These are phyloP conservation scores for Notamacropus eugenii DNA, from an alignment of 2,797 vertebrate species.

Conservation along the genomic window DNA sequence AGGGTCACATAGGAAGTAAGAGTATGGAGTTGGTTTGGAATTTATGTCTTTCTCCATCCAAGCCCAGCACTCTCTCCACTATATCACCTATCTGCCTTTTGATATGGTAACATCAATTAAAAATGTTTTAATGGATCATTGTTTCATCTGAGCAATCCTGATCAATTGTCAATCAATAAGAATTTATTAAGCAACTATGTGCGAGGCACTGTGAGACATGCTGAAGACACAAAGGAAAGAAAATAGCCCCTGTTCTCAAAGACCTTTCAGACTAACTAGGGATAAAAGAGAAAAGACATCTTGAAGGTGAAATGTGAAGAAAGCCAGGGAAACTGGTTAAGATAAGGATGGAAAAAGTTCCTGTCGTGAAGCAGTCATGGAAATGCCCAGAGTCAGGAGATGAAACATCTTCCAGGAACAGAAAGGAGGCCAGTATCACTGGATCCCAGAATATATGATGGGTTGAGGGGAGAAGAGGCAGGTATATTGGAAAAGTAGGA, in stretches of 20 bases:
- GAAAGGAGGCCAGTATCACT: not conserved
- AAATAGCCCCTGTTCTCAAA: not conserved
- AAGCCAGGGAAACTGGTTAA: not conserved
- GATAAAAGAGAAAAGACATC: not conserved
- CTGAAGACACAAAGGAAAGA: not conserved
- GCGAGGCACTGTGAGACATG: not conserved
- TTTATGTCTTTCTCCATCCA: not conserved
- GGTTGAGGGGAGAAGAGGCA: not conserved
- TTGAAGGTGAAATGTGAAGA: not conserved
- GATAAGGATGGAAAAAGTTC: not conserved
- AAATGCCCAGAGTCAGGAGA: not conserved
- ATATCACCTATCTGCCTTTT: not conserved
- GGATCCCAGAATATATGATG: not conserved
- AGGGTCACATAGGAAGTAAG: not conserved
- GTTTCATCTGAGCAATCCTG: not conserved
- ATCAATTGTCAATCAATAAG: not conserved
- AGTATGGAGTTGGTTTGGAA: not conserved
- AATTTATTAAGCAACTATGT: not conserved
- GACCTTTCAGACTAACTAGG: not conserved
- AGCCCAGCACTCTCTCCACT: not conserved
- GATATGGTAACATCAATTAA: not conserved
- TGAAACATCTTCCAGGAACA: not conserved
- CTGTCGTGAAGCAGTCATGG: not conserved
- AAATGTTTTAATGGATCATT: not conserved
- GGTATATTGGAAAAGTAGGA: not conserved